Evolutionary conservation across 23 tunicate genomes (phyloP).

Genomic region (Trididemnum nubilum): DNA sequence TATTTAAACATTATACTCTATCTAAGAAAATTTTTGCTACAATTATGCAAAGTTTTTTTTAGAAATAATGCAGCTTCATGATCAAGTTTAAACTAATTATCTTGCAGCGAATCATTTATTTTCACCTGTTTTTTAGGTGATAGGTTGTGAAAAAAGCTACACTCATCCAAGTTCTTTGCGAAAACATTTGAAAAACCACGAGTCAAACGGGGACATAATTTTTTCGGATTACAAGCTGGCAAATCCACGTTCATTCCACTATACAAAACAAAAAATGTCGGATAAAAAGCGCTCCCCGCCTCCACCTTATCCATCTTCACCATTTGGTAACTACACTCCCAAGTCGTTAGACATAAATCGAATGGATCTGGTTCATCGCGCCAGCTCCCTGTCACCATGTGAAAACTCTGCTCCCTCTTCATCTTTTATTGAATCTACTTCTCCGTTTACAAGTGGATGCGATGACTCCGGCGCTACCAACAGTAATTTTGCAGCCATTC

Average conservation of each 20-base stretch:
- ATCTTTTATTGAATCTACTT: constrained; percentile 8
- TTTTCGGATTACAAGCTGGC: too few species aligned
- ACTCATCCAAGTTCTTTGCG: constrained; percentile 92
- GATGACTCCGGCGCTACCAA: not conserved
- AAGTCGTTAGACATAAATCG: too few species aligned
- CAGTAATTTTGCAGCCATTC: not conserved
- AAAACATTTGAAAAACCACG: constrained; percentile 92
- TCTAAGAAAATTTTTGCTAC: too few species aligned
- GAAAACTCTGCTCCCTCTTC: constrained; percentile 4
- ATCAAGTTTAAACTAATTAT: not conserved
- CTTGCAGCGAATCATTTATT: too few species aligned
- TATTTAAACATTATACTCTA: too few species aligned
- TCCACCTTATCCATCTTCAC: not conserved
- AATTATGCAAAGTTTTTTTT: too few species aligned
- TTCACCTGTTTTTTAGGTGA: constrained; percentile 31
- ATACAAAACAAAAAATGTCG: not conserved
- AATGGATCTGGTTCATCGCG: too few species aligned
- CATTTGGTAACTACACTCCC: not conserved
- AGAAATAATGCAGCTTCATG: not conserved
- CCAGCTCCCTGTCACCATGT: not conserved
- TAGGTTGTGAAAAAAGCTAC: constrained; percentile 88
- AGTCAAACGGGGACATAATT: constrained; percentile 66
- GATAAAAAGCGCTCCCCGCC: not conserved
- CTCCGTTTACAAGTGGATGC: constrained; percentile 5
- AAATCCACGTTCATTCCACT: not conserved